Conservation (phyloP, 2,888 invertebrate species). For the Drosophila paranaensis region DNA sequence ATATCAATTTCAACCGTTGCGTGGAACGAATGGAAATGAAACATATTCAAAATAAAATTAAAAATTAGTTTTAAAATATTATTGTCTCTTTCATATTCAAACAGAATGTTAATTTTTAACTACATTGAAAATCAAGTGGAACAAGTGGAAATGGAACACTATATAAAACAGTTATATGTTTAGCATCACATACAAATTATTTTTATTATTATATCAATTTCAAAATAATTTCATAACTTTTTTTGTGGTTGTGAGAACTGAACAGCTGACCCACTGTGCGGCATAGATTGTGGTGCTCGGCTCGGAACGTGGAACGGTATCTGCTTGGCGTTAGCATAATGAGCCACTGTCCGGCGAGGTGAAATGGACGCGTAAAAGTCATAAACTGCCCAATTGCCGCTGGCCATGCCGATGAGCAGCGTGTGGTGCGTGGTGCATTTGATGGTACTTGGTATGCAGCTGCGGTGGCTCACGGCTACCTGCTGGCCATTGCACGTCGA, state of each 20-base stretch:
- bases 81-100: too few relatives aligned
- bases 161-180: too few relatives aligned
- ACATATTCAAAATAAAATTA: not conserved
- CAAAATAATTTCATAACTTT: not conserved
- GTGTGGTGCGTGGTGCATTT: conserved; percentile 4
- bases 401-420: conserved; percentile 42
- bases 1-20: too few relatives aligned
- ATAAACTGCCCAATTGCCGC: conserved; percentile 63
- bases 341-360: conserved; percentile 57
- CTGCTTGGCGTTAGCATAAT: conserved; percentile 46
- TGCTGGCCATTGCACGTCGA: conserved; percentile 40
- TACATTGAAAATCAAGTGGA: not conserved
- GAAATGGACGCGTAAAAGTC: conserved; percentile 73
- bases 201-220: too few relatives aligned
- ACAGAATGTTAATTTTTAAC: too few relatives aligned
- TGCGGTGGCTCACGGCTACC: conserved; percentile 19
- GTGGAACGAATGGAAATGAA: not conserved
- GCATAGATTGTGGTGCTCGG: not conserved
- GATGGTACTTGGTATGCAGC: conserved; percentile 61
- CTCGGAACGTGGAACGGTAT: not conserved
- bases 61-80: too few relatives aligned
- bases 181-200: too few relatives aligned
- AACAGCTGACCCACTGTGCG: conserved; percentile 29
- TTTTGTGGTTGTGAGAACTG: too few relatives aligned
- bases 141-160: not conserved